Base-by-base conservation (phyloP, 1,140 invertebrate species). In the Tetragnatha versicolor region DNA sequence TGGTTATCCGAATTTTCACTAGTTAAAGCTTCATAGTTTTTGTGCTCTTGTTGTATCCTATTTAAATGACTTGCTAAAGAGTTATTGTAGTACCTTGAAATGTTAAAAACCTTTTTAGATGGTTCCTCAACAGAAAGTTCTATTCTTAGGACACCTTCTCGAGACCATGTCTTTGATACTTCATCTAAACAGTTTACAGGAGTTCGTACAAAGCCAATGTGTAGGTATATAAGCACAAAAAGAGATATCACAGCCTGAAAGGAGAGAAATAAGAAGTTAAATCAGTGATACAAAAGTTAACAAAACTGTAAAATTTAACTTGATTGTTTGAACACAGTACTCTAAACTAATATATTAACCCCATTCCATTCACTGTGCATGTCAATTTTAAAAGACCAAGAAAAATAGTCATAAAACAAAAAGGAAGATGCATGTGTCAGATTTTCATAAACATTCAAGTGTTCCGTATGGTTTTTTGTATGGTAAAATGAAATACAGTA, bases 111-210 rank as follows among this genome's bases (percentile, higher is more conserved):
- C 3, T 51, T 29, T 27, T 45, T 37, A 1, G 4, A 17, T 14
- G 31, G 33, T 42, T 77, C 73, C 7, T 77, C 73, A 0, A 91
- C 88, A 58, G 97, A 88, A 83, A 99, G 97, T 88, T 99, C 97
- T n/a, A 99, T 95, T 82, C 94, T 86, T 3, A 99, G 87, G 81
- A 99, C 96, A 14, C 98, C 97, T 87, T 98, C 94, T 75, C 94
- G 88, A 2, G 97, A 97, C 97, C 97, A 99, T 22, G 91, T 90
- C 81, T 94, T 89, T 85, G 94, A 90, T 31, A 98, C 90, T 85
- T 95, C 91, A 84, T 96, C 91, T 80, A 99, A 89, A 88, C 97
- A 99, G 82, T 94, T 96, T 42, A 94, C 94, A 27, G 97, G 96
- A 82, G 93, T 91, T 82, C 93, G 90, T 68, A 96, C 95, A 86